Evolutionary conservation across 2,888 invertebrate species (phyloP).

Genomic region (Parnassius apollo): DNA sequence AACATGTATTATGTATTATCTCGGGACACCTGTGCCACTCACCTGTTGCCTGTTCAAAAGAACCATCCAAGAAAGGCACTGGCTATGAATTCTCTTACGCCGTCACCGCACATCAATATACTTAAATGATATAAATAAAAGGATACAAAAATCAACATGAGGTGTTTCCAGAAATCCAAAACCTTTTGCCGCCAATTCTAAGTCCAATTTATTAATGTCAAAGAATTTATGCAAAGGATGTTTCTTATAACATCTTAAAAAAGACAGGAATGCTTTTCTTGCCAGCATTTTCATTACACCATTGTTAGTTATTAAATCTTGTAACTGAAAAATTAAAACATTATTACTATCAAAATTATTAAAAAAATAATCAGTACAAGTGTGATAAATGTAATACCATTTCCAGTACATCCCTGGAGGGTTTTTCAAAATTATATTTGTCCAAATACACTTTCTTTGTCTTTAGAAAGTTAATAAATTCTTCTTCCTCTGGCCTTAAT

Average conservation of each 20-base stretch:
- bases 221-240: slow-evolving; percentile 96
- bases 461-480: slow-evolving; percentile 93
- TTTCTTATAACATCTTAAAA: slow-evolving; percentile 96
- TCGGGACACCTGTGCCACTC: no score
- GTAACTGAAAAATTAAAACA: slow-evolving; percentile 84
- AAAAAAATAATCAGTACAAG: background rate
- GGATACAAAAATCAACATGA: slow-evolving; percentile 92
- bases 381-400: slow-evolving; percentile 49
- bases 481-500: slow-evolving; percentile 94
- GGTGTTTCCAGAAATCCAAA: slow-evolving; percentile 97
- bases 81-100: no score
- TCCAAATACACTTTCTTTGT: slow-evolving; percentile 95
- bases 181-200: slow-evolving; percentile 91
- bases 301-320: slow-evolving; percentile 93
- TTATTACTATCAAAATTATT: no score
- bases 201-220: slow-evolving; percentile 92
- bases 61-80: no score
- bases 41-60: background rate
- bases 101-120: background rate
- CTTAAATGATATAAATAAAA: slow-evolving; percentile 40
- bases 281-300: slow-evolving; percentile 95
- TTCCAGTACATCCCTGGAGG: slow-evolving; percentile 53
- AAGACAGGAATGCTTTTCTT: slow-evolving; percentile 96
- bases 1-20: no score
- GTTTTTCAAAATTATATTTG: slow-evolving; percentile 83